Evolutionary conservation across 2,113 vertebrate genomes (phyloP).

Genomic region (Sinocyclocheilus rhinocerous): DNA sequence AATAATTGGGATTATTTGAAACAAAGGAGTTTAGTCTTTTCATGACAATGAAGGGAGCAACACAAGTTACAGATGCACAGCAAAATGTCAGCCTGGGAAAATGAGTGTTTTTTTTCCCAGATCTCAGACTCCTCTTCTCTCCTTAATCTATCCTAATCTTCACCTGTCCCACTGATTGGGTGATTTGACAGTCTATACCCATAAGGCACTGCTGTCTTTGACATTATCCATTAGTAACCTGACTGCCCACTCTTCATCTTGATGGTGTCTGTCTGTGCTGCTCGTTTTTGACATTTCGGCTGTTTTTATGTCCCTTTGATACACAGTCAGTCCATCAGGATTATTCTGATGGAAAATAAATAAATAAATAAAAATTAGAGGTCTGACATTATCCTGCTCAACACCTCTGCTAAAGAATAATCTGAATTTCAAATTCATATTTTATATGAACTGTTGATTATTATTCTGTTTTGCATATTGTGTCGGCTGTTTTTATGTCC

Average conservation of each 20-base stretch:
- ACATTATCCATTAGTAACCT: slow-evolving; percentile 10
- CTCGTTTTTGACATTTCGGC: slow-evolving; percentile 4
- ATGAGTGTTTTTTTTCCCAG: neutral
- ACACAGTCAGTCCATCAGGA: neutral
- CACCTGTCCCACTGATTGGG: neutral
- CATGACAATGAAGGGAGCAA: no score
- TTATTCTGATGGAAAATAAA: neutral
- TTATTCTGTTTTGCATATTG: slow-evolving; percentile 2
- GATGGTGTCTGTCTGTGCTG: slow-evolving; percentile 10
- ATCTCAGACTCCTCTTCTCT: neutral
- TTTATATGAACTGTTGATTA: neutral
- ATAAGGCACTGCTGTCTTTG: slow-evolving; percentile 8
- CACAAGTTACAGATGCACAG: neutral
- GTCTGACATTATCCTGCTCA: slow-evolving; percentile 12
- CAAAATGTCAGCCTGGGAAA: neutral
- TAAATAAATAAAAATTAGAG: neutral
- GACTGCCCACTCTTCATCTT: slow-evolving; percentile 28
- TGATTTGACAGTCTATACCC: slow-evolving; percentile 27
- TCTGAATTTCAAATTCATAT: slow-evolving; percentile 20
- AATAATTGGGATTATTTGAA: no score
- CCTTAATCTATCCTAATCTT: neutral
- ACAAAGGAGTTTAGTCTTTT: no score
- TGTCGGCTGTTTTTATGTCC: slow-evolving; percentile 5
- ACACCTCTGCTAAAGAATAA: neutral
- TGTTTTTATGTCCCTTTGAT: slow-evolving; percentile 5